phyloP scores from a whole-genome alignment of 2,888 invertebrate species.

The Lithophane semibrunnea region DNA sequence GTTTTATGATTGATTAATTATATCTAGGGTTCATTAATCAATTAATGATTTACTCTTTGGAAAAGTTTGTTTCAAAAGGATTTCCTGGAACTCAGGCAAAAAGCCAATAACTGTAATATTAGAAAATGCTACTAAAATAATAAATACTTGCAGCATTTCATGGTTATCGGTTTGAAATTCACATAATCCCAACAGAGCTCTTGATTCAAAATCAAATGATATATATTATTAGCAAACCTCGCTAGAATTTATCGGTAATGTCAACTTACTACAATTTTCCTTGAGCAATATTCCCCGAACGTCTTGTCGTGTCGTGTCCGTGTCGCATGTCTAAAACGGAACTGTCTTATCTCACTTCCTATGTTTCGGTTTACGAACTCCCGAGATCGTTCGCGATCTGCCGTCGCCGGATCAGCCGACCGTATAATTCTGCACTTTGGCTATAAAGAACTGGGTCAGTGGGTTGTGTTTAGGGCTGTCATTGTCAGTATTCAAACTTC shows the following conservation, averaged over 20 bases:
- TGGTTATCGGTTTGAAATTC: background rate
- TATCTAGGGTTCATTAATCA: too few species aligned
- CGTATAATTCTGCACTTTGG: conserved; percentile 69
- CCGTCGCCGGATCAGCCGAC: conserved; percentile 68
- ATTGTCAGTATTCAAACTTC: conserved; percentile 37
- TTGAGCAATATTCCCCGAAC: conserved; percentile 34
- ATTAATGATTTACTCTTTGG: background rate
- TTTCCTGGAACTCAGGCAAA: background rate
- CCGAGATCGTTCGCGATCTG: conserved; percentile 70
- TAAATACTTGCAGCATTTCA: conserved; percentile 9
- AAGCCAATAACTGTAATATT: background rate
- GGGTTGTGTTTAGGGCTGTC: conserved; percentile 62
- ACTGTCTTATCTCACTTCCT: conserved; percentile 67
- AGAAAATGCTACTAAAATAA: conserved; percentile 1
- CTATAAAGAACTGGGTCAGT: conserved; percentile 71
- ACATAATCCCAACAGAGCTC: conserved; percentile 5
- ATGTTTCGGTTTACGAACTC: conserved; percentile 68
- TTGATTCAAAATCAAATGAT: conserved; percentile 13
- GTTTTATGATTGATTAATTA: too few species aligned
- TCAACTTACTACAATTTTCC: conserved; percentile 17
- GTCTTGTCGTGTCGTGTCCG: conserved; percentile 49
- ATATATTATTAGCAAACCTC: conserved; percentile 11
- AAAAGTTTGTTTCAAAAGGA: background rate
- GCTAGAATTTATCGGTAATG: conserved; percentile 22
- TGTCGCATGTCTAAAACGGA: conserved; percentile 62